These are phyloP conservation scores for Ammodytes marinus DNA, from an alignment of 2,113 vertebrate species.

Conservation along the genomic window DNA sequence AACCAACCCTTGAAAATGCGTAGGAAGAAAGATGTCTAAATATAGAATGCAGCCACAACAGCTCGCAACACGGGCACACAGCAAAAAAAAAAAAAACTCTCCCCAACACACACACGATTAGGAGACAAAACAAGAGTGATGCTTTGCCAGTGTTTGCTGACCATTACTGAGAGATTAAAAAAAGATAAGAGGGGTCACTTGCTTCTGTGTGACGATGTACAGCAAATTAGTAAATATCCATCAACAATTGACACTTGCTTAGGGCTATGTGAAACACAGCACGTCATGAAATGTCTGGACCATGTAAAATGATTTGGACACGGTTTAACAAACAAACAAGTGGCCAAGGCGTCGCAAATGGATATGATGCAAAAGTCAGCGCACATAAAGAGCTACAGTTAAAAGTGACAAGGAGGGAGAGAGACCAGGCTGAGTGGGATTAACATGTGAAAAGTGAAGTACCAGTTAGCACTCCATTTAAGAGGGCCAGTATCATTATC, in stretches of 20 bases:
- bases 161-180: slow-evolving; percentile 46
- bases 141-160: slow-evolving; percentile 51
- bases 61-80: slow-evolving; percentile 68
- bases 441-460: slow-evolving; percentile 80
- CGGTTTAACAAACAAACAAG: slow-evolving; percentile 11
- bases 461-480: slow-evolving; percentile 78
- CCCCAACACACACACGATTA: slow-evolving; percentile 69
- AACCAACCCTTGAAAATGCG: slow-evolving; percentile 87
- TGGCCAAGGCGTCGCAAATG: not conserved
- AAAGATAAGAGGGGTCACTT: slow-evolving; percentile 12
- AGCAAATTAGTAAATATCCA: not conserved
- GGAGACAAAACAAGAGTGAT: slow-evolving; percentile 75
- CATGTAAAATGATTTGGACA: not conserved
- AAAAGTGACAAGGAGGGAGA: slow-evolving; percentile 45
- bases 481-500: slow-evolving; percentile 78
- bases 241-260: slow-evolving; percentile 1
- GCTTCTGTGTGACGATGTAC: slow-evolving; percentile 2
- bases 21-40: slow-evolving; percentile 88
- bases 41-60: slow-evolving; percentile 86
- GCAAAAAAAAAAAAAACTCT: slow-evolving; percentile 62
- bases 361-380: slow-evolving; percentile 34
- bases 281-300: slow-evolving; percentile 3
- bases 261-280: not conserved
- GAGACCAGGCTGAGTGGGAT: slow-evolving; percentile 72
- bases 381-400: slow-evolving; percentile 38